phyloP scores from a whole-genome alignment of 2,888 invertebrate species.

The Diarsia dahlii region DNA sequence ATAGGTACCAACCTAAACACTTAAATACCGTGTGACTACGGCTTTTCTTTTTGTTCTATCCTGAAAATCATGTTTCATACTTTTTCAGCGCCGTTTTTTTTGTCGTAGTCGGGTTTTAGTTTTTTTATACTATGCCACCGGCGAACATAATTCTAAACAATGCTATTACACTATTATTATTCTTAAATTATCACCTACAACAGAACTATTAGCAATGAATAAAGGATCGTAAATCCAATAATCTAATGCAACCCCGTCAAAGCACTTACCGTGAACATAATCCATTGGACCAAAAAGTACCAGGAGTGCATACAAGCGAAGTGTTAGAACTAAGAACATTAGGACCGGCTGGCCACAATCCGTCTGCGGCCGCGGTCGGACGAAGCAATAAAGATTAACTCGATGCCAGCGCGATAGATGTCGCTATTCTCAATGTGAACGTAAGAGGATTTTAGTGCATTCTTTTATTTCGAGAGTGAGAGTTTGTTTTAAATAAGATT shows the following conservation, averaged over 20 bases:
- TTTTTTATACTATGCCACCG: no score
- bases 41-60: no score
- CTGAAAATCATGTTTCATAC: no score
- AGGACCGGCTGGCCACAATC: constrained; percentile 68
- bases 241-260: constrained; percentile 30
- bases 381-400: constrained; percentile 76
- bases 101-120: no score
- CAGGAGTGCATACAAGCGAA: constrained; percentile 67
- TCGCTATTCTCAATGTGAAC: constrained; percentile 58
- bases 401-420: constrained; percentile 57
- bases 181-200: background rate
- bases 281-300: constrained; percentile 67
- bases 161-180: background rate
- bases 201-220: background rate
- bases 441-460: constrained; percentile 46
- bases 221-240: constrained; percentile 3
- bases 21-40: no score
- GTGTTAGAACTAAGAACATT: constrained; percentile 64
- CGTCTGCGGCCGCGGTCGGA: constrained; percentile 71
- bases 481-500: background rate
- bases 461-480: constrained; percentile 41
- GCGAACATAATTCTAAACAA: background rate
- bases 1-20: no score
- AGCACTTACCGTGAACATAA: constrained; percentile 55
- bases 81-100: no score